These are phyloP conservation scores for Ochotona curzoniae DNA, from an alignment of 2,113 vertebrate species.

Conservation along the genomic window DNA sequence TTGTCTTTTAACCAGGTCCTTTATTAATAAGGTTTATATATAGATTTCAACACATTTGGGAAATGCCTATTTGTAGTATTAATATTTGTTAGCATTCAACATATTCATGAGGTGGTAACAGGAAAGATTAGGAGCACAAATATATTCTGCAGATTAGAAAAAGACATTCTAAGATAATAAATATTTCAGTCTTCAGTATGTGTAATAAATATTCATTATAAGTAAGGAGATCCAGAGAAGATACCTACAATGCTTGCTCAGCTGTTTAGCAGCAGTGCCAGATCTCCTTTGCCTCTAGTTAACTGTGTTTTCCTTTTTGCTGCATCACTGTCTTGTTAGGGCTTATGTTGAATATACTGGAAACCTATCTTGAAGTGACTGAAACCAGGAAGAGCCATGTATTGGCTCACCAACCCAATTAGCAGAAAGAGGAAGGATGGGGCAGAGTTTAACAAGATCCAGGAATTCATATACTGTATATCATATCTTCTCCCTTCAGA, in stretches of 20 bases:
- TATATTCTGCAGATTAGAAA: slow-evolving; percentile 48
- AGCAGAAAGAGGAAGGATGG: slow-evolving; percentile 6
- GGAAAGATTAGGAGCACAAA: slow-evolving; percentile 35
- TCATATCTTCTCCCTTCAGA: neutral
- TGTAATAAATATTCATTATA: neutral
- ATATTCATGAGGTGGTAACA: slow-evolving; percentile 31
- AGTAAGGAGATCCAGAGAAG: slow-evolving; percentile 10
- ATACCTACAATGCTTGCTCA: neutral
- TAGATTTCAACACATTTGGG: slow-evolving; percentile 13
- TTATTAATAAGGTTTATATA: slow-evolving; percentile 18
- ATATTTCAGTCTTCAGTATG: neutral
- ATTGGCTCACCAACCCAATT: neutral
- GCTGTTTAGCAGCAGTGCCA: neutral
- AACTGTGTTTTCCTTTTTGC: slow-evolving; percentile 41
- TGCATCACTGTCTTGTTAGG: neutral
- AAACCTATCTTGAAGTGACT: slow-evolving; percentile 25
- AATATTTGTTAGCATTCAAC: slow-evolving; percentile 38
- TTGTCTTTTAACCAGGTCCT: neutral
- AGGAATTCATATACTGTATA: neutral
- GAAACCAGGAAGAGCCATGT: neutral
- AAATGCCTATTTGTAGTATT: slow-evolving; percentile 39
- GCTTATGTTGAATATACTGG: neutral
- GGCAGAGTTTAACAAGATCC: neutral
- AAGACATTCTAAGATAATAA: slow-evolving; percentile 19
- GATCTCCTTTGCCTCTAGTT: neutral